A percentile compares a stretch with the other conserved stretches of the same genome.
phyloP scores from a whole-genome alignment of 2,797 vertebrate species.

The Syndactyla subalaris region DNA sequence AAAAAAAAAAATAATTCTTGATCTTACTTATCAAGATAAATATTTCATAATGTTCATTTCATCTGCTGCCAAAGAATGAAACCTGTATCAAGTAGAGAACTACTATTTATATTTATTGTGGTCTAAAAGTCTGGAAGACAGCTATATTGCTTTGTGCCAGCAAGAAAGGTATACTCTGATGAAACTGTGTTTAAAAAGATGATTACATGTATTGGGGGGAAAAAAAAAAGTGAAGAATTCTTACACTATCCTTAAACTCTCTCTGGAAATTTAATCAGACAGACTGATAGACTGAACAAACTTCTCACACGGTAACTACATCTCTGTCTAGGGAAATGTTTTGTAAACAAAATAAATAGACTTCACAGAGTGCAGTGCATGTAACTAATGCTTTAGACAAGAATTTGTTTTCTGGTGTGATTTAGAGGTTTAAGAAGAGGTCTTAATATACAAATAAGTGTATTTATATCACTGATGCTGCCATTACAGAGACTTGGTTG shows the following conservation, averaged over 20 bases:
- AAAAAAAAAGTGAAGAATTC: not conserved
- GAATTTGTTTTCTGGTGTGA: not conserved
- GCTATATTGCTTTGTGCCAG: not conserved
- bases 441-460: not conserved
- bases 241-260: not conserved
- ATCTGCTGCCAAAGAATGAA: not conserved
- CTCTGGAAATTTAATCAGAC: not conserved
- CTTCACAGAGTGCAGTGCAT: not conserved
- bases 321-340: not conserved
- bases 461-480: not conserved
- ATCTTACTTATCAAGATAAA: conserved; percentile 28
- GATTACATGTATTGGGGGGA: not conserved
- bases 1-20: not conserved
- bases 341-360: not conserved
- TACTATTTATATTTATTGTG: not conserved
- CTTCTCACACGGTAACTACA: not conserved
- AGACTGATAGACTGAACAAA: not conserved
- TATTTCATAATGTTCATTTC: not conserved
- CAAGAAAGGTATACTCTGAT: not conserved
- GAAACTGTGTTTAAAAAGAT: not conserved
- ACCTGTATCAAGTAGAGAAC: not conserved
- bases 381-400: not conserved
- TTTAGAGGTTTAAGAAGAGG: not conserved
- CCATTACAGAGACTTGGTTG: not conserved
- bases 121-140: not conserved